These are phyloP conservation scores for Scaptomyza polygonia DNA, from an alignment of 2,888 invertebrate genomes.

Conservation along the genomic window DNA sequence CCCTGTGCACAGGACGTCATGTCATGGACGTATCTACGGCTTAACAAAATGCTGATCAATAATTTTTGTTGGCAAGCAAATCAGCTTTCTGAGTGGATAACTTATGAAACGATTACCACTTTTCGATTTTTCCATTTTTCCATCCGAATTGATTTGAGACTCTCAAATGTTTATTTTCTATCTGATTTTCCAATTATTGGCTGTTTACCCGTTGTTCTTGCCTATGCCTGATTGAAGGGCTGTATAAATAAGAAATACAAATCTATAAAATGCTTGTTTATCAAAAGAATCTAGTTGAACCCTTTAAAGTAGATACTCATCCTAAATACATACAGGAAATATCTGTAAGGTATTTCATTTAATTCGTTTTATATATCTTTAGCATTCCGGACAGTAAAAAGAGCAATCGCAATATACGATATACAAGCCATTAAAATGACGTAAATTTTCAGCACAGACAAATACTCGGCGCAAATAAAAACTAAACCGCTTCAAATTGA, in stretches of 20 bases:
- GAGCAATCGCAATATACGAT: slow-evolving; percentile 45
- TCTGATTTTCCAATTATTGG: slow-evolving; percentile 44
- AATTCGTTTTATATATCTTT: background rate
- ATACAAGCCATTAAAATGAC: slow-evolving; percentile 73
- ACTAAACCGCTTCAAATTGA: slow-evolving; percentile 74
- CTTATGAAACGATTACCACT: slow-evolving; percentile 57
- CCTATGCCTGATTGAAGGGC: slow-evolving; percentile 31
- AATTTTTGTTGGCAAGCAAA: no score
- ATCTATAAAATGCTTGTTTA: slow-evolving; percentile 29
- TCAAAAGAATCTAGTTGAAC: slow-evolving; percentile 10
- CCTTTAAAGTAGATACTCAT: background rate
- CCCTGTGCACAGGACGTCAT: slow-evolving; percentile 39
- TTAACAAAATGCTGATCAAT: slow-evolving; percentile 72
- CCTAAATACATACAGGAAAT: background rate
- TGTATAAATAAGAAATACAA: background rate
- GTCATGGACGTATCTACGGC: slow-evolving; percentile 37
- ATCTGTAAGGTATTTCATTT: background rate
- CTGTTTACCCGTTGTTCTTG: slow-evolving; percentile 47
- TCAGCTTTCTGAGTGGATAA: slow-evolving; percentile 40
- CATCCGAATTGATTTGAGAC: slow-evolving; percentile 54
- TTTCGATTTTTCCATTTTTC: slow-evolving; percentile 16
- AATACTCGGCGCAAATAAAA: slow-evolving; percentile 55
- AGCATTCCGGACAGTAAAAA: slow-evolving; percentile 34
- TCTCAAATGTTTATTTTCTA: slow-evolving; percentile 56
- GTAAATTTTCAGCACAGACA: slow-evolving; percentile 69